phyloP scores from a whole-genome alignment of 2,797 vertebrate genomes.

The Chanos chanos region DNA sequence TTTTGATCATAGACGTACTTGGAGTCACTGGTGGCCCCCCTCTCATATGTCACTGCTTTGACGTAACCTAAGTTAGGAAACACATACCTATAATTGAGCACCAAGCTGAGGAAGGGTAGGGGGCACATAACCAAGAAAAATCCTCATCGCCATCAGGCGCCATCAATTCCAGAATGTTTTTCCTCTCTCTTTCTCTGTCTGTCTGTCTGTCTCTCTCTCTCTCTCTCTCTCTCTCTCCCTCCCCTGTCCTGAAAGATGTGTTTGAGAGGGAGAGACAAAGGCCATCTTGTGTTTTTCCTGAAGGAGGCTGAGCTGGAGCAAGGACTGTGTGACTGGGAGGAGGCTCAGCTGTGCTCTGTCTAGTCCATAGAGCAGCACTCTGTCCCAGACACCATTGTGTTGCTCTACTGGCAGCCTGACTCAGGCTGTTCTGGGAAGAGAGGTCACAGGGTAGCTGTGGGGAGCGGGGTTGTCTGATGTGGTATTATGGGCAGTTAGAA shows the following conservation, averaged over 20 bases:
- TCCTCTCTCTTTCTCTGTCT: background rate
- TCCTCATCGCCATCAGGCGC: conserved; percentile 45
- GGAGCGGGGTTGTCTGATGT: conserved; percentile 24
- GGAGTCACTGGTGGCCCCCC: too few species aligned
- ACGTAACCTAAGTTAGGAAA: conserved; percentile 9
- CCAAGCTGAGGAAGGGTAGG: background rate
- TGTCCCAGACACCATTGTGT: conserved; percentile 47
- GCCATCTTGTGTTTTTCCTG: conserved; percentile 46
- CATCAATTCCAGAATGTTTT: conserved; percentile 47
- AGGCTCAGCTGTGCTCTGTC: conserved; percentile 37
- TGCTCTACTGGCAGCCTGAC: conserved; percentile 32
- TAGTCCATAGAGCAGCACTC: conserved; percentile 35
- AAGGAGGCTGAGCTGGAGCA: conserved; percentile 43
- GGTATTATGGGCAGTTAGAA: conserved; percentile 5
- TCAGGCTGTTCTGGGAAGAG: conserved; percentile 42
- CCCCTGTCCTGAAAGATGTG: conserved; percentile 43
- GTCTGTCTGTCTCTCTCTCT: conserved; percentile 34
- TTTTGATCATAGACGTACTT: too few species aligned
- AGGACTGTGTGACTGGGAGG: conserved; percentile 42
- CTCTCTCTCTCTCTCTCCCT: background rate
- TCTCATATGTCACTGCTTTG: too few species aligned
- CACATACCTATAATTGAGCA: conserved; percentile 14
- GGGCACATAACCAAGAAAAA: conserved; percentile 29
- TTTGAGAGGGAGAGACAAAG: conserved; percentile 49
- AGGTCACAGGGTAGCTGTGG: conserved; percentile 34